Evolutionary conservation across 2,888 invertebrate species (phyloP).

Genomic region (Melanchra persicariae): DNA sequence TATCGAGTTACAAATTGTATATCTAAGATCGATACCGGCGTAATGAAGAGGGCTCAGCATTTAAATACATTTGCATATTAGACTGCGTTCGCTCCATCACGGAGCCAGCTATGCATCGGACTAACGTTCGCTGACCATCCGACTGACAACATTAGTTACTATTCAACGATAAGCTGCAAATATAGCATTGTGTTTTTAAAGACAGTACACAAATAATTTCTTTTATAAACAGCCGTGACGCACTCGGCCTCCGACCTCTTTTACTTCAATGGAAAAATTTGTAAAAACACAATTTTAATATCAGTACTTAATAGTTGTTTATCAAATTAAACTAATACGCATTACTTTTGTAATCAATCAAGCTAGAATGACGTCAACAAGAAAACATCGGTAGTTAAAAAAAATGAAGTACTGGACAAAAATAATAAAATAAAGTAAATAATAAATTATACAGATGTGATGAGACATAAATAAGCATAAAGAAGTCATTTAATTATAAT

Average conservation of each 20-base stretch:
- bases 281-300: constrained; percentile 33
- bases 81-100: constrained; percentile 85
- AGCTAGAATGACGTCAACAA: constrained; percentile 1
- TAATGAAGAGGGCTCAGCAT: constrained; percentile 91
- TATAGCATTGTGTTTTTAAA: constrained; percentile 30
- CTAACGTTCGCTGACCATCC: constrained; percentile 60
- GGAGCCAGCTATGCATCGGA: constrained; percentile 44
- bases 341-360: neutral
- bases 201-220: neutral
- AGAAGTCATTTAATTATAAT: constrained; percentile 45
- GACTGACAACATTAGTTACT: constrained; percentile 49
- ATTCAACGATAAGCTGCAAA: constrained; percentile 38
- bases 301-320: constrained; percentile 7
- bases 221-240: constrained; percentile 27
- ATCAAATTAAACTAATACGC: constrained; percentile 18
- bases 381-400: neutral
- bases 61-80: constrained; percentile 91
- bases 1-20: constrained; percentile 90
- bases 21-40: constrained; percentile 90
- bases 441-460: constrained; percentile 5
- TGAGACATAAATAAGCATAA: constrained; percentile 14
- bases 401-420: neutral
- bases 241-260: constrained; percentile 10
- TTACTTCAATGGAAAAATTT: constrained; percentile 10
- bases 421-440: constrained; percentile 4